Evolutionary conservation across 2,888 invertebrate species (phyloP).

Genomic region (Dione vanillae): DNA sequence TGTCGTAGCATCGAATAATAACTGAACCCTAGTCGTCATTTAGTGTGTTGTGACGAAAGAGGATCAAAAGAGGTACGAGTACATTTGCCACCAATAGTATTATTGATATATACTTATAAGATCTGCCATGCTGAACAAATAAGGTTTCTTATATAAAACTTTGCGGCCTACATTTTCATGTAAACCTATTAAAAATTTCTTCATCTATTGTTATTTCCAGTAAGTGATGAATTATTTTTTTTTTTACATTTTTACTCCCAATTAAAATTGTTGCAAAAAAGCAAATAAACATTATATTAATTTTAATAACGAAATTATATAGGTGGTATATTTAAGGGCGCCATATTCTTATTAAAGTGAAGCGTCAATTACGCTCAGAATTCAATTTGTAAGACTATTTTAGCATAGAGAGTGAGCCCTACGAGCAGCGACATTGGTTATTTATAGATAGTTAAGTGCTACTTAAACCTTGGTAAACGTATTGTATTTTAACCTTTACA

Average conservation of each 20-base stretch:
- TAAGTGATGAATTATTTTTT: no score
- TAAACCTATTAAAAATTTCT: not conserved
- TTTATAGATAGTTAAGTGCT: slow-evolving; percentile 29
- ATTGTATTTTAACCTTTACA: slow-evolving; percentile 14
- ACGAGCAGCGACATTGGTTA: slow-evolving; percentile 25
- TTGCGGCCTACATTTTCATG: not conserved
- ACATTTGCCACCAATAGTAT: slow-evolving; percentile 31
- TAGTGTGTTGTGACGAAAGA: slow-evolving; percentile 51
- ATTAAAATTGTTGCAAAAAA: not conserved
- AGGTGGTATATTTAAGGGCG: slow-evolving; percentile 25
- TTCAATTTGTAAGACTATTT: slow-evolving; percentile 39
- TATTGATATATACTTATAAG: not conserved
- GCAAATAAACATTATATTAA: not conserved
- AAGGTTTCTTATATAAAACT: not conserved
- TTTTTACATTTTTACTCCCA: no score
- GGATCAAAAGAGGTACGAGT: slow-evolving; percentile 43
- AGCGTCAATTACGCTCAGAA: slow-evolving; percentile 36
- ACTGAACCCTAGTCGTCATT: slow-evolving; percentile 44
- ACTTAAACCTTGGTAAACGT: slow-evolving; percentile 11
- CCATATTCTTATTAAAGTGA: slow-evolving; percentile 37
- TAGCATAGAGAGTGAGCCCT: slow-evolving; percentile 26
- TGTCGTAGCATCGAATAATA: slow-evolving; percentile 64
- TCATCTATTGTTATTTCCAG: not conserved
- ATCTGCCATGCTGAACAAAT: not conserved
- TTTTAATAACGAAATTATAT: slow-evolving; percentile 4